Conservation (phyloP, 1,140 invertebrate genomes). For the Macrostomum lignano region DNA sequence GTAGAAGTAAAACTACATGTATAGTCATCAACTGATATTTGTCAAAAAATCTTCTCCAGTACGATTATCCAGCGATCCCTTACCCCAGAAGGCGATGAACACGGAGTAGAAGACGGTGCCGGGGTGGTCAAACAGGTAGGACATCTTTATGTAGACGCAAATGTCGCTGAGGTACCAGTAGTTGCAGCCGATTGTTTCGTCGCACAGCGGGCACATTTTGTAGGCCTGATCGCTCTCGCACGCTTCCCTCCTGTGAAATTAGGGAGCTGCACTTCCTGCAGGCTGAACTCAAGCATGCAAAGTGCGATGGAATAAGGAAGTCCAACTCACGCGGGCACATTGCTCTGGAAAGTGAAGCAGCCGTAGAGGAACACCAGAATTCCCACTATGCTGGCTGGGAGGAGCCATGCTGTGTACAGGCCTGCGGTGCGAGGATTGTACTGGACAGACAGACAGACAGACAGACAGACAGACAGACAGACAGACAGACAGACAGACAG, state of each 20-base stretch:
- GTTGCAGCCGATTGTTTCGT: constrained; percentile 36
- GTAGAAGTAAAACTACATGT: too few relatives aligned
- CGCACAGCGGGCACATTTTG: constrained; percentile 49
- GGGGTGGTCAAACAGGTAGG: constrained; percentile 45
- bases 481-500: too few relatives aligned
- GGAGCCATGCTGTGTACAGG: constrained; percentile 61
- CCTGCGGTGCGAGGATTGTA: too few relatives aligned
- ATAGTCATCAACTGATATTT: too few relatives aligned
- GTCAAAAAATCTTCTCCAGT: too few relatives aligned
- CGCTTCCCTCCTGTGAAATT: constrained; percentile 19
- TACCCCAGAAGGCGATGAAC: constrained; percentile 46
- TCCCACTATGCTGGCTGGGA: constrained; percentile 60
- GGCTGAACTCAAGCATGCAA: neutral
- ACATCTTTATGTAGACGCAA: constrained; percentile 38
- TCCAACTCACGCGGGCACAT: constrained; percentile 24
- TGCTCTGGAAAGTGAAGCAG: constrained; percentile 31
- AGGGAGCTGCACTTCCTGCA: too few relatives aligned
- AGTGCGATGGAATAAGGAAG: neutral
- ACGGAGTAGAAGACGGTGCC: constrained; percentile 45
- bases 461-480: too few relatives aligned
- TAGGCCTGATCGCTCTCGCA: constrained; percentile 26
- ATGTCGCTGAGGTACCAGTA: constrained; percentile 42
- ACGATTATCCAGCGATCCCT: too few relatives aligned
- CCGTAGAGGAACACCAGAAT: constrained; percentile 49
- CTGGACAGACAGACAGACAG: too few relatives aligned